A percentile compares a stretch with the other conserved stretches of the same genome.
These are phyloP conservation scores for Pelusios castaneus DNA, from an alignment of 2,113 vertebrate genomes.

Conservation along the genomic window DNA sequence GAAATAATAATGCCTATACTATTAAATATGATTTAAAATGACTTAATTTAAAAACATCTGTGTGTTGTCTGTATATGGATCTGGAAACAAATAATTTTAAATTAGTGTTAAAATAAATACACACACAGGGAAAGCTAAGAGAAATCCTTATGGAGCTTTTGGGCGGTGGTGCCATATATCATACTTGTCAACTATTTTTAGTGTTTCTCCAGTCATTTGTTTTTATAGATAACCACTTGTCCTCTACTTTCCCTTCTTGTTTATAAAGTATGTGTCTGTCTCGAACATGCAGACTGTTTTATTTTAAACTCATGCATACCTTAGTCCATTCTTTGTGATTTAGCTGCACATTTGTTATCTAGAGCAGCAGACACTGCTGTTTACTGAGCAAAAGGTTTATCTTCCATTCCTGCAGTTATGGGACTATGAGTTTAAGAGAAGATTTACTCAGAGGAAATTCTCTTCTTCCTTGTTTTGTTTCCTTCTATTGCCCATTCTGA, in stretches of 20 bases:
- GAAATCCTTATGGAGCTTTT: background rate
- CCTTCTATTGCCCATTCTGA: background rate
- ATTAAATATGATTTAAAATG: background rate
- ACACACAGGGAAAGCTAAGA: fast-evolving
- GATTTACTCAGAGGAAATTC: constrained; percentile 6
- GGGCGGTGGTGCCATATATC: background rate
- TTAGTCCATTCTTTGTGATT: background rate
- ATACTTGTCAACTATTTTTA: background rate
- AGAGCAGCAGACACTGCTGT: background rate
- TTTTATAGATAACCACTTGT: background rate
- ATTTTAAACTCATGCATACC: background rate
- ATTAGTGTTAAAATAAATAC: background rate
- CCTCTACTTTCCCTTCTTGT: background rate
- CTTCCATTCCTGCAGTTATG: background rate
- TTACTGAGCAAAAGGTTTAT: constrained; percentile 20
- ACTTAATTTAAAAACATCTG: background rate
- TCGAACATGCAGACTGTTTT: background rate
- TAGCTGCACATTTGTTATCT: background rate
- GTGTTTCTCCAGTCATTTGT: background rate
- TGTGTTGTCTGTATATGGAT: background rate
- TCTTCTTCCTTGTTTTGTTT: constrained; percentile 29
- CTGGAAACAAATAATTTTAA: background rate
- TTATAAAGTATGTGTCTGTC: background rate
- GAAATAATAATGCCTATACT: background rate
- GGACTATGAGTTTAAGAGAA: background rate